A percentile compares a stretch with the other conserved stretches of the same genome.
These are phyloP conservation scores for Poecilia velifera DNA, from an alignment of 2,797 vertebrate species.

Conservation along the genomic window DNA sequence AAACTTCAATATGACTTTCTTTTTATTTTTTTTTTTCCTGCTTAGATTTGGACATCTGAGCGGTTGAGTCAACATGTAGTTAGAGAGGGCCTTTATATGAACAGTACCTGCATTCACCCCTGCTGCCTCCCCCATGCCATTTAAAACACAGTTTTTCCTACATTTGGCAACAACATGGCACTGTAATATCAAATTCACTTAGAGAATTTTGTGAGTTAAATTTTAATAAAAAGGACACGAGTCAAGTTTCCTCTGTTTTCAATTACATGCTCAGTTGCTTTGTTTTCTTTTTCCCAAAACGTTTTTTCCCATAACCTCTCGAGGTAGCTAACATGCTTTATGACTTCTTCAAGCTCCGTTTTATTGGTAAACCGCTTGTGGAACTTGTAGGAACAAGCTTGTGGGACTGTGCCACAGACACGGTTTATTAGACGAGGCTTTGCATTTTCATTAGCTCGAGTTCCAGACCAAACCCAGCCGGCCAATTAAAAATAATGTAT, in stretches of 20 bases:
- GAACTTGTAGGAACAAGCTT: conserved; percentile 68
- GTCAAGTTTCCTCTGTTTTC: conserved; percentile 14
- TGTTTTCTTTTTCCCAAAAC: conserved; percentile 7
- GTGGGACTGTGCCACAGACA: conserved; percentile 60
- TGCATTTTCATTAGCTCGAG: conserved; percentile 77
- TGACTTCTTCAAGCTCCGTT: conserved; percentile 53
- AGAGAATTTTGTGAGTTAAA: conserved; percentile 13
- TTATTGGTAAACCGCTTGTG: conserved; percentile 73
- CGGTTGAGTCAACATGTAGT: conserved; percentile 77
- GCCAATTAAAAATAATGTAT: conserved; percentile 90
- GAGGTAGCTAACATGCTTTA: conserved; percentile 43
- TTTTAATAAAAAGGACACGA: conserved; percentile 10
- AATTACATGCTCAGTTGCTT: conserved; percentile 20
- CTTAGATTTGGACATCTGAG: conserved; percentile 73
- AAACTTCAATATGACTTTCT: conserved; percentile 69
- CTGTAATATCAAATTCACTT: conserved; percentile 27
- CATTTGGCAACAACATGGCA: conserved; percentile 31
- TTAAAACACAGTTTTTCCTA: conserved; percentile 57
- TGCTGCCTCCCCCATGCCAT: conserved; percentile 51
- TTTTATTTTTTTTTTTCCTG: conserved; percentile 75
- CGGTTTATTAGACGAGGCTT: conserved; percentile 76
- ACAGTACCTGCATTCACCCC: conserved; percentile 80
- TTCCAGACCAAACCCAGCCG: conserved; percentile 66
- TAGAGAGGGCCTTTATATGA: conserved; percentile 66
- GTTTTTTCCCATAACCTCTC: conserved; percentile 36